A percentile compares a stretch with the other conserved stretches of the same genome.
These are phyloP conservation scores for Odontomachus brunneus DNA, from an alignment of 1,140 invertebrate species.

Conservation along the genomic window DNA sequence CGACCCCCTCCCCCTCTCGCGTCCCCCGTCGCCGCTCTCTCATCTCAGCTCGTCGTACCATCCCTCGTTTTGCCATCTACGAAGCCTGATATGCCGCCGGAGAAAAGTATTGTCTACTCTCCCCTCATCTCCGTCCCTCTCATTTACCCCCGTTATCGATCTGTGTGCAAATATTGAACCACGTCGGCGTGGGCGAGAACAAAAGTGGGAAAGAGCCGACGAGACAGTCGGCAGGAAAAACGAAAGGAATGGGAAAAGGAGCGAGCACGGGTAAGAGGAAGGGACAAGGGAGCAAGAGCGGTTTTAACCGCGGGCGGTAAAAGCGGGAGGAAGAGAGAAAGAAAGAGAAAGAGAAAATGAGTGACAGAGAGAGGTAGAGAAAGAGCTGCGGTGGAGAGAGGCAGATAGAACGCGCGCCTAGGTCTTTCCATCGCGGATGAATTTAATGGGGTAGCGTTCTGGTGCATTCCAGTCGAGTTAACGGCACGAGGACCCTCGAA, in stretches of 20 bases:
- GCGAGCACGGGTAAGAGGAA: not conserved
- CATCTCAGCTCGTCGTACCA: constrained; percentile 57
- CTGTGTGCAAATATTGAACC: constrained; percentile 76
- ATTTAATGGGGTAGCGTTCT: constrained; percentile 69
- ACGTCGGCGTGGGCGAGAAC: constrained; percentile 56
- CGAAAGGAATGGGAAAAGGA: constrained; percentile 47
- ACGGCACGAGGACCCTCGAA: constrained; percentile 57
- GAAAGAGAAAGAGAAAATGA: constrained; percentile 31
- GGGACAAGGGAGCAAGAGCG: not conserved
- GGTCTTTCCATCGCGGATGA: constrained; percentile 71
- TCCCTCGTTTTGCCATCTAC: constrained; percentile 42
- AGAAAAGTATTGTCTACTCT: constrained; percentile 71
- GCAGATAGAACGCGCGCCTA: constrained; percentile 21
- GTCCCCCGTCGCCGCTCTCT: constrained; percentile 43
- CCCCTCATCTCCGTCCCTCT: not conserved
- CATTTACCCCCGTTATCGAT: constrained; percentile 71
- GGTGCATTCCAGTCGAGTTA: constrained; percentile 52
- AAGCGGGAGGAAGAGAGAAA: constrained; percentile 24
- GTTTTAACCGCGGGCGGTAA: constrained; percentile 63
- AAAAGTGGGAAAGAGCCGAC: constrained; percentile 62
- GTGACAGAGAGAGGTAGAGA: not conserved
- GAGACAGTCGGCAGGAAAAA: constrained; percentile 57
- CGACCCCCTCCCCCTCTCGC: not conserved
- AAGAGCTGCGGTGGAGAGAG: constrained; percentile 4
- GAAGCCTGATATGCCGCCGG: constrained; percentile 62